Evolutionary conservation across 2,888 invertebrate species (phyloP).

Genomic region (Glyphotaelius pellucidus): DNA sequence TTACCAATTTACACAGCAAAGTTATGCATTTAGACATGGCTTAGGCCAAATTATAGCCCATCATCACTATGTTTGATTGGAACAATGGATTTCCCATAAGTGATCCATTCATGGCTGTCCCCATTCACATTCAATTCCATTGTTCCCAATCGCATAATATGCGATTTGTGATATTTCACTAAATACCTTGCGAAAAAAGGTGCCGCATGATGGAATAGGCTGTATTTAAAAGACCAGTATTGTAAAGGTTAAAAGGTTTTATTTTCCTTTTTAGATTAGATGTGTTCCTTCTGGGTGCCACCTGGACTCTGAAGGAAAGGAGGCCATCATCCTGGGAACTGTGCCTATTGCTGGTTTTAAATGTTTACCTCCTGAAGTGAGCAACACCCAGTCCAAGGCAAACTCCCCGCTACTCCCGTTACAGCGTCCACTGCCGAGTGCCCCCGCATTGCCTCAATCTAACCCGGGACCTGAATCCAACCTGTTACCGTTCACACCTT

Average conservation of each 20-base stretch:
- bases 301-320: slow-evolving; percentile 80
- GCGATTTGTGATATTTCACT: no score
- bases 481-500: no score
- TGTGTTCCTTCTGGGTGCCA: slow-evolving; percentile 82
- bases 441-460: neutral
- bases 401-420: neutral
- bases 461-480: no score
- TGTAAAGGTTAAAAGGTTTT: neutral
- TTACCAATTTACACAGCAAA: neutral
- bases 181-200: no score
- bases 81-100: neutral
- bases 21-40: no score
- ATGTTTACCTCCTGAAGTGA: slow-evolving; percentile 69
- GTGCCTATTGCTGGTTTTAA: slow-evolving; percentile 81
- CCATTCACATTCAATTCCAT: no score
- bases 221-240: no score
- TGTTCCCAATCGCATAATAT: no score
- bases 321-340: slow-evolving; percentile 85
- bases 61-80: neutral
- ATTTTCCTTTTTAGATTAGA: slow-evolving; percentile 74
- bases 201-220: neutral
- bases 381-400: neutral
- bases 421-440: slow-evolving; percentile 13
- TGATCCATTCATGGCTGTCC: neutral
- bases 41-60: no score